Conservation (phyloP, 2,113 vertebrate genomes). For the Mus pahari region DNA sequence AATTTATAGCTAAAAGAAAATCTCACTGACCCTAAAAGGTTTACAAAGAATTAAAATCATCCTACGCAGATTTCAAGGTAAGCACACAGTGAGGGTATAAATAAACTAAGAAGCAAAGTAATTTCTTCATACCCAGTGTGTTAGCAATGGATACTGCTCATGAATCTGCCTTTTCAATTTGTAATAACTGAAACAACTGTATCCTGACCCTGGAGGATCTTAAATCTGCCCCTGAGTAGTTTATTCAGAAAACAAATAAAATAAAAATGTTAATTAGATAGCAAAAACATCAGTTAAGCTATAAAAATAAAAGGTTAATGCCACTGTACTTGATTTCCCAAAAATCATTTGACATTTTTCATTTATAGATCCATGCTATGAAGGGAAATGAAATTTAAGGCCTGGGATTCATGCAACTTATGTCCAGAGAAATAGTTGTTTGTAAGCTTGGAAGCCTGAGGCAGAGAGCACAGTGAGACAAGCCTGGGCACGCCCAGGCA, state of each 20-base stretch:
- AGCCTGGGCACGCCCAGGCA: too few species aligned
- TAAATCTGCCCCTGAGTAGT: background rate
- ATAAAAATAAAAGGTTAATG: background rate
- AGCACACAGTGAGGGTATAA: background rate
- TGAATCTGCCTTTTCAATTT: conserved; percentile 17
- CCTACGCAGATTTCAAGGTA: conserved; percentile 35
- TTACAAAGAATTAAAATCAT: conserved; percentile 6
- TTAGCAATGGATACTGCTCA: conserved; percentile 18
- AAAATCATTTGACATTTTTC: conserved; percentile 19
- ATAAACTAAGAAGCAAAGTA: conserved; percentile 38
- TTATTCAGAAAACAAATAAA: conserved; percentile 16
- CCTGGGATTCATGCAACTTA: too few species aligned
- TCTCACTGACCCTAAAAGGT: conserved; percentile 31
- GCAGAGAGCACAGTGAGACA: too few species aligned
- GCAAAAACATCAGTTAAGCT: background rate
- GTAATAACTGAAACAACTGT: background rate
- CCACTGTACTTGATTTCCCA: background rate
- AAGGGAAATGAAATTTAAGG: too few species aligned
- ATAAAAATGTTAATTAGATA: background rate
- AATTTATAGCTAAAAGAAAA: conserved; percentile 39
- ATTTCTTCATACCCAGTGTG: background rate
- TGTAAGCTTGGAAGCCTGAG: too few species aligned
- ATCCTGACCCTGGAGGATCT: background rate
- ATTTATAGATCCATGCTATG: background rate
- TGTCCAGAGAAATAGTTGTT: too few species aligned